Percentiles rank a stretch among this genome's conserved stretches.
Evolutionary conservation across 2,888 invertebrate genomes (phyloP).

Genomic region (Hedychridium roseum): DNA sequence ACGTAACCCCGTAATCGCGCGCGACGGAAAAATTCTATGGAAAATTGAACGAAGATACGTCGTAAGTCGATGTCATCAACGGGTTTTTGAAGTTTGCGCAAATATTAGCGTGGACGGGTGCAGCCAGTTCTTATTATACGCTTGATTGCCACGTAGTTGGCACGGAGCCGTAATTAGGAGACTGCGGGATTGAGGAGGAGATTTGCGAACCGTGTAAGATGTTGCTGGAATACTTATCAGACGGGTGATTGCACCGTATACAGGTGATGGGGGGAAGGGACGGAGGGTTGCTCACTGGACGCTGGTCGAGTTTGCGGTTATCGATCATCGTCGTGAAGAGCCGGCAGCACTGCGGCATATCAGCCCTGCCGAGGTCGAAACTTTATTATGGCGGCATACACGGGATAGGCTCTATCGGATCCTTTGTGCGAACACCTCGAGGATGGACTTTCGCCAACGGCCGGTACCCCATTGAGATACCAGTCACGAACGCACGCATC

Average conservation of each 20-base stretch:
- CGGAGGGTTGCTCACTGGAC: background rate
- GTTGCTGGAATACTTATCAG: background rate
- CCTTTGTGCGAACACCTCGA: slow-evolving; percentile 18
- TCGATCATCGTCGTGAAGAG: slow-evolving; percentile 1
- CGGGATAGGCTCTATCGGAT: slow-evolving; percentile 26
- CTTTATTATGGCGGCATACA: slow-evolving; percentile 37
- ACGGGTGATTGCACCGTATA: background rate
- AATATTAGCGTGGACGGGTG: background rate
- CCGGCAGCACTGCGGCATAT: no score
- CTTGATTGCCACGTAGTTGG: background rate
- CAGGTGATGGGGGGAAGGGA: background rate
- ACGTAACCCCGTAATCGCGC: no score
- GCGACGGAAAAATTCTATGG: no score
- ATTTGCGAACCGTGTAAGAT: background rate
- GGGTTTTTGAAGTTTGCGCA: no score
- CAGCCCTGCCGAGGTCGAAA: slow-evolving; percentile 24
- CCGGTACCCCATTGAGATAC: slow-evolving; percentile 20
- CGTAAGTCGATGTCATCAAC: no score
- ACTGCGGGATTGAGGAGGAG: background rate
- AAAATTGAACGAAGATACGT: no score
- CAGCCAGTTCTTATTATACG: background rate
- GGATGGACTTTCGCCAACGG: slow-evolving; percentile 10
- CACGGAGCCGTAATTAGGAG: background rate
- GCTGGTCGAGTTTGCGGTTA: slow-evolving; percentile 8
- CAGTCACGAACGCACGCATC: slow-evolving; percentile 28